These are phyloP conservation scores for Neolamprologus devosi DNA, from an alignment of 2,113 vertebrate genomes.

Conservation along the genomic window DNA sequence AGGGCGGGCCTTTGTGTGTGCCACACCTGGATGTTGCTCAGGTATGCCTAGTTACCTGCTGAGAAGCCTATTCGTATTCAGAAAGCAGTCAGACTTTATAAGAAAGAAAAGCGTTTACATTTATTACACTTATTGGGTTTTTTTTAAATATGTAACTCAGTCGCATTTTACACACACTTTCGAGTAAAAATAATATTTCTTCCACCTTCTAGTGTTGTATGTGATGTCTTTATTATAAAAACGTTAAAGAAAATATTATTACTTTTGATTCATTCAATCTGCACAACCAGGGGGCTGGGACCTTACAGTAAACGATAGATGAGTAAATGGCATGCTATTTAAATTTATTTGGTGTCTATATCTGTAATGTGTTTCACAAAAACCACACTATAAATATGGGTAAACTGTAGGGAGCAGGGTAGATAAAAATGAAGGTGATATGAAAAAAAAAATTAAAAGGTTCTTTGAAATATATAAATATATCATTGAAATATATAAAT, in stretches of 20 bases:
- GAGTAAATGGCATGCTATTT: background rate
- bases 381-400: background rate
- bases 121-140: background rate
- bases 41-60: background rate
- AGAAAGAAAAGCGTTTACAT: background rate
- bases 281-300: background rate
- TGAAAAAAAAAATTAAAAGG: background rate
- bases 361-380: background rate
- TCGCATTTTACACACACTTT: background rate
- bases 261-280: background rate
- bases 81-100: background rate
- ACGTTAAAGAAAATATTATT: background rate
- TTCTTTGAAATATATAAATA: background rate
- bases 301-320: background rate
- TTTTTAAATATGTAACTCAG: background rate
- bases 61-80: background rate
- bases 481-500: background rate
- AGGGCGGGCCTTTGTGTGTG: conserved; percentile 55
- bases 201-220: background rate
- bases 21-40: conserved; percentile 56
- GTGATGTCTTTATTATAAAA: background rate
- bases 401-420: background rate
- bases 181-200: background rate
- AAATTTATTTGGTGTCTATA: background rate
- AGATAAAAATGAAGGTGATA: background rate